Percentiles rank a stretch among this genome's conserved stretches.
These are phyloP conservation scores for Gnatocerus cornutus DNA, from an alignment of 2,888 invertebrate species.

Conservation along the genomic window DNA sequence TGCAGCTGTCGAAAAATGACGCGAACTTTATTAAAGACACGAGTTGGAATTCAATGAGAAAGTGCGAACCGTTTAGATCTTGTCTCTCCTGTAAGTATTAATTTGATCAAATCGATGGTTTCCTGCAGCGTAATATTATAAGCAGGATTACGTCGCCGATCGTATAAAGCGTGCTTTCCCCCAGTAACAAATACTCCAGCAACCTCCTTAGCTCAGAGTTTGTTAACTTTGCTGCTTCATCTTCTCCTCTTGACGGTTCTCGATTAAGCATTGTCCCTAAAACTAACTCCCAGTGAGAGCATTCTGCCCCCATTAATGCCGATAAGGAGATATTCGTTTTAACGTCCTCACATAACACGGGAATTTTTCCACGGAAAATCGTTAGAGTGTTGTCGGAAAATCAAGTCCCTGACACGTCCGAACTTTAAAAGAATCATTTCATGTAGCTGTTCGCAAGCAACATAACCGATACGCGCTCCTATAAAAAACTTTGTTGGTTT, in stretches of 20 bases:
- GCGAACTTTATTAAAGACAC: too few species aligned
- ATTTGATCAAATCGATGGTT: slow-evolving; percentile 17
- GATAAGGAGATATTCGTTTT: slow-evolving; percentile 37
- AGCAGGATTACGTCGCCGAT: slow-evolving; percentile 16
- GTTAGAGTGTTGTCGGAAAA: slow-evolving; percentile 39
- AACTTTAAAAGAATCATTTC: slow-evolving; percentile 47
- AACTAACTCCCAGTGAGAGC: slow-evolving; percentile 36
- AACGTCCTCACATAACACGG: slow-evolving; percentile 4
- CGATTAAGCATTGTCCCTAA: slow-evolving; percentile 46
- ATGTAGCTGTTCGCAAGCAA: slow-evolving; percentile 43
- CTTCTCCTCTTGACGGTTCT: slow-evolving; percentile 51
- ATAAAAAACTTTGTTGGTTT: slow-evolving; percentile 55
- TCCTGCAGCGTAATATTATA: slow-evolving; percentile 6
- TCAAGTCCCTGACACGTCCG: slow-evolving; percentile 42
- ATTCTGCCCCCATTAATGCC: slow-evolving; percentile 33
- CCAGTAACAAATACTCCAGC: slow-evolving; percentile 38
- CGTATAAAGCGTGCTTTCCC: slow-evolving; percentile 20
- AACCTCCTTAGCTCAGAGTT: slow-evolving; percentile 51
- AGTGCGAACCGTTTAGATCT: background rate
- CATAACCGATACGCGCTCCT: slow-evolving; percentile 47
- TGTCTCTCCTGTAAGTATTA: background rate
- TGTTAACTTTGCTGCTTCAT: slow-evolving; percentile 56
- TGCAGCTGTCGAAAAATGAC: slow-evolving; percentile 3
- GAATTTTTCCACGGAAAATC: slow-evolving; percentile 20
- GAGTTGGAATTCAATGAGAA: too few species aligned